phyloP scores from a whole-genome alignment of 2,113 vertebrate species.

The Cynopterus brachyotis region DNA sequence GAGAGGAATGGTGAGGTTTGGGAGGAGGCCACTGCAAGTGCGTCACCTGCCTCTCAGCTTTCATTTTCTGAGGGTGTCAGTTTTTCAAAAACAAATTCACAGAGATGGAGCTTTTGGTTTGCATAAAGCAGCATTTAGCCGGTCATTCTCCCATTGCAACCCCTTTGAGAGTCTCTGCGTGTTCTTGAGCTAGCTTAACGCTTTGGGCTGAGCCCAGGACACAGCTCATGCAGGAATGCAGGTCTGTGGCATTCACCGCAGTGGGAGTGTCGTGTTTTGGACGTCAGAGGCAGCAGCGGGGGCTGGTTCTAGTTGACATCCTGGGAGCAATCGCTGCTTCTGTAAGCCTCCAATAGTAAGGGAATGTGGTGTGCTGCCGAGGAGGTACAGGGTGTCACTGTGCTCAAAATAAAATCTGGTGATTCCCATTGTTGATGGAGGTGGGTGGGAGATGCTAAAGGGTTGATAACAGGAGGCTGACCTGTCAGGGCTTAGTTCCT shows the following conservation, averaged over 20 bases:
- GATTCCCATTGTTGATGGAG: background rate
- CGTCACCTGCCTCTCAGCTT: background rate
- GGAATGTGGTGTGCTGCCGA: background rate
- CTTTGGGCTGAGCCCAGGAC: background rate
- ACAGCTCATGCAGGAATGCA: background rate
- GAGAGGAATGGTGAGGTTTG: background rate
- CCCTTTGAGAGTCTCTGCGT: background rate
- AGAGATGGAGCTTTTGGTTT: background rate
- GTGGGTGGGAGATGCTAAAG: background rate
- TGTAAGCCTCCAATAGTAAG: background rate
- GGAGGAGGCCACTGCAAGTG: background rate
- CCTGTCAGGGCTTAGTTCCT: background rate
- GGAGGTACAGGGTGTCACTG: background rate
- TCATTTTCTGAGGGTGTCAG: background rate
- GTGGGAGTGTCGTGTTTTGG: background rate
- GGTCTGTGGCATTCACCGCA: background rate
- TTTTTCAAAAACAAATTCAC: conserved; percentile 9
- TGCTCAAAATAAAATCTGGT: background rate
- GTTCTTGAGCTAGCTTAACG: background rate
- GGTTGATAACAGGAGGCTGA: background rate
- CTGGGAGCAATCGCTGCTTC: background rate
- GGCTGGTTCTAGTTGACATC: background rate
- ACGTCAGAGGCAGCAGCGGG: background rate
- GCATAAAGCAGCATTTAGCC: background rate
- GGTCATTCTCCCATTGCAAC: background rate